Base-by-base conservation (phyloP, 2,113 vertebrate species). In the Cnemophilus loriae region DNA sequence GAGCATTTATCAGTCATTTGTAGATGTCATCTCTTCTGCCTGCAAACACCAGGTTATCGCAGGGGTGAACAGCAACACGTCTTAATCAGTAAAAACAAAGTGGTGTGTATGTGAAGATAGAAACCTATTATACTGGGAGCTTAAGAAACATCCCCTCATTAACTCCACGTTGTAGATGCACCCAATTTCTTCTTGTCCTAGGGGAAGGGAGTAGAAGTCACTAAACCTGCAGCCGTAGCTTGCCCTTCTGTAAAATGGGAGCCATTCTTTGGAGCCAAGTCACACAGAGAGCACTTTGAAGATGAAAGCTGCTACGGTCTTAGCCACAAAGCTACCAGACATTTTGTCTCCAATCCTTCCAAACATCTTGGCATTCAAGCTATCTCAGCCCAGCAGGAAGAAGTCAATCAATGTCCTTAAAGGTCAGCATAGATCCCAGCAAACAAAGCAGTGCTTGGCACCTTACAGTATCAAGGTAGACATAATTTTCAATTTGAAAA, bases 301-400 rank as follows among this genome's bases (percentile, higher is more conserved):
- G 95, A 96, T 94, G 92, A 96, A 96, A 93, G 83, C 52, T 88
- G 52, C 52, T 78, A 81, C 11, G 52, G 92, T 67, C 71, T 61
- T 68, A 92, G 91, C 90, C 93, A 96, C 88, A 68, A 32, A 81
- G 49, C 84, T 84, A 84, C 83, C 60, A 92, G 95, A 92, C 96
- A 90, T 94, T 92, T 93, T 88, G 88, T 71, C 93, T 94, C 80
- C 88, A 39, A 12, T 35, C 52, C 79, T 84, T 77, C 60, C 3
- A 71, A 94, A 74, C 53, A 75, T 80, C 69, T 87, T 75, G 50
- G 44, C 20, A 8, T 67, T 77, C 64, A 67, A 77, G 39, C 60
- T 81, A 90, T 87, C 76, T 82, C 77, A 69, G 69, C 16, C 41
- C 80, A 81, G 44, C 68, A 90, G 56, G 60, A 90, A 89, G n/a